Percentiles rank a stretch among this genome's conserved stretches.
Evolutionary conservation across 2,113 vertebrate genomes (phyloP).

Genomic region (Xerus inauris): DNA sequence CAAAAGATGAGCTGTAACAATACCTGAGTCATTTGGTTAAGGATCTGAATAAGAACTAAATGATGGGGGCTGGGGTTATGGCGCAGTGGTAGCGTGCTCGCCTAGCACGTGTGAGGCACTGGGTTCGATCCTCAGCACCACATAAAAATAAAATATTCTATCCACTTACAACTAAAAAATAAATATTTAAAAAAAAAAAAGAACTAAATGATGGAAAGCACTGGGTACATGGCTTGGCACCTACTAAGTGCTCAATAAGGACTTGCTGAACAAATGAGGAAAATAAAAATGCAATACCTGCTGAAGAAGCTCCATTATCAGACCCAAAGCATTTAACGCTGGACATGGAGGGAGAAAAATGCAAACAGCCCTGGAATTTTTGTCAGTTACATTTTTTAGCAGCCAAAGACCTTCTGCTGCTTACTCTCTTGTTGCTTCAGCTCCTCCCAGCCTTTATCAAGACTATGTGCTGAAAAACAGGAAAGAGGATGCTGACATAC

Average conservation of each 20-base stretch:
- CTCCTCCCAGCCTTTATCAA: not conserved
- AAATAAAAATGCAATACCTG: not conserved
- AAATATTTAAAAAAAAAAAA: too few species aligned
- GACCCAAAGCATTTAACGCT: not conserved
- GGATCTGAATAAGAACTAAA: too few species aligned
- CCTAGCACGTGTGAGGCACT: too few species aligned
- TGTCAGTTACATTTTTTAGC: conserved; percentile 5
- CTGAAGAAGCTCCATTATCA: not conserved
- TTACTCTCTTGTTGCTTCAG: rapidly evolving
- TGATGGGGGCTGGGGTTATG: too few species aligned
- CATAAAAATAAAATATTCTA: too few species aligned
- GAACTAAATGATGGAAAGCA: conserved; percentile 38
- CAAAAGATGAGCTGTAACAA: too few species aligned
- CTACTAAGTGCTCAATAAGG: conserved; percentile 12
- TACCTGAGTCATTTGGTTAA: too few species aligned
- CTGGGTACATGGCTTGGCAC: not conserved
- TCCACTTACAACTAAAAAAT: too few species aligned
- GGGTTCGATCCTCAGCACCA: too few species aligned
- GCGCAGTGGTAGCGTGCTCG: too few species aligned
- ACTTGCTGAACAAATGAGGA: conserved; percentile 44
- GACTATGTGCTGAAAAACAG: not conserved
- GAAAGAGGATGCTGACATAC: not conserved
- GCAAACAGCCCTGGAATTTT: not conserved
- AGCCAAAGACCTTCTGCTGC: not conserved
- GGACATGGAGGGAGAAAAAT: not conserved